Percentiles rank a stretch among this genome's conserved stretches.
Conservation (phyloP, 2,888 invertebrate species). For the Campoplex capitator region DNA sequence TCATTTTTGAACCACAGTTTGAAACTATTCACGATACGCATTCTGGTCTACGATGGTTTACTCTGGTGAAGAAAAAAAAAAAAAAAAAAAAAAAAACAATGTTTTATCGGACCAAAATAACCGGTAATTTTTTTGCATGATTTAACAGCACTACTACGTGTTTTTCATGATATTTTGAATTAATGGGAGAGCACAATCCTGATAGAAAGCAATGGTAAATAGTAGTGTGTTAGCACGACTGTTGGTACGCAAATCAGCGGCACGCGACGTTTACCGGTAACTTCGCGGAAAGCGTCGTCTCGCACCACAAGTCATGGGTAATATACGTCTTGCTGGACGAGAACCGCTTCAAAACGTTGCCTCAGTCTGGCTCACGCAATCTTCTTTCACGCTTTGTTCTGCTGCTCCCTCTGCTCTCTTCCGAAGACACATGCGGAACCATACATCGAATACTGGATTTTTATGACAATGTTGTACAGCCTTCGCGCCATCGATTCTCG, state of each 20-base stretch:
- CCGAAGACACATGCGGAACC: slow-evolving; percentile 4
- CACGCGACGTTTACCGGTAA: slow-evolving; percentile 76
- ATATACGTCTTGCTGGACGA: slow-evolving; percentile 68
- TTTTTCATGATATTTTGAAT: slow-evolving; percentile 40
- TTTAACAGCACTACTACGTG: slow-evolving; percentile 1
- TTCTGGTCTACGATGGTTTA: background rate
- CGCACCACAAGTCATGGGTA: slow-evolving; percentile 73
- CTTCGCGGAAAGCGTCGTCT: slow-evolving; percentile 77
- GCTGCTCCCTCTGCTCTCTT: slow-evolving; percentile 17
- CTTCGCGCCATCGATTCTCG: slow-evolving; percentile 3
- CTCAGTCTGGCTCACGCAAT: slow-evolving; percentile 55
- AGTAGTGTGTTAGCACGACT: slow-evolving; percentile 60
- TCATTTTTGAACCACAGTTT: background rate
- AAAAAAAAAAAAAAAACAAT: background rate
- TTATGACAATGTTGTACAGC: slow-evolving; percentile 15
- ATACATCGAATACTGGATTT: slow-evolving; percentile 7
- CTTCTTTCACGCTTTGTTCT: slow-evolving; percentile 37
- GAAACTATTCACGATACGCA: background rate
- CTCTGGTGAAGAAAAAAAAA: background rate
- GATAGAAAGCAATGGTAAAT: slow-evolving; percentile 34
- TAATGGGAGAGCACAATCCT: slow-evolving; percentile 65
- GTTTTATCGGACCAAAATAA: background rate
- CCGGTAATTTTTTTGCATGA: background rate
- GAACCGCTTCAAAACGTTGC: slow-evolving; percentile 52
- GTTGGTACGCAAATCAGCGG: slow-evolving; percentile 72